A percentile compares a stretch with the other conserved stretches of the same genome.
Evolutionary conservation across 2,113 vertebrate genomes (phyloP).

Genomic region (Laticauda laticaudata): DNA sequence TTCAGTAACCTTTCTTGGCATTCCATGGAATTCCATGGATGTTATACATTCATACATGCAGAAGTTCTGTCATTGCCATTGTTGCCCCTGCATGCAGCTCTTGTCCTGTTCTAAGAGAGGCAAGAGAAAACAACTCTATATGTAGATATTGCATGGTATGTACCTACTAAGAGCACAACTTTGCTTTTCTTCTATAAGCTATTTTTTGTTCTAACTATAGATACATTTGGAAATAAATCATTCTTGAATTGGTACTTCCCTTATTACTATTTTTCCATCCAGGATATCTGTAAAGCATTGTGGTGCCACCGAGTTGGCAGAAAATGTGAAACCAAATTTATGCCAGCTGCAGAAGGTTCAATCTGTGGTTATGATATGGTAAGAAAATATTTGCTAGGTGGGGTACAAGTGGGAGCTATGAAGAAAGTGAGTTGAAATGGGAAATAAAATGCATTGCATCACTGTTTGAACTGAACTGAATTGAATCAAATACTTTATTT

Average conservation of each 20-base stretch:
- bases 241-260: neutral
- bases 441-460: neutral
- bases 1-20: neutral
- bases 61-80: neutral
- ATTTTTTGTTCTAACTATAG: neutral
- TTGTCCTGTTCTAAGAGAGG: neutral
- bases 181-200: neutral
- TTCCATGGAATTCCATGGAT: neutral
- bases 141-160: neutral
- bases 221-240: neutral
- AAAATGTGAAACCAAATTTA: conserved; percentile 93
- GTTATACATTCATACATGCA: neutral
- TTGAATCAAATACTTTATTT: neutral
- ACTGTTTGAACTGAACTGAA: neutral
- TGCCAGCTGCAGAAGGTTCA: conserved; percentile 90
- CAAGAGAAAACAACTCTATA: neutral
- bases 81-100: neutral
- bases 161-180: neutral
- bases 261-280: neutral
- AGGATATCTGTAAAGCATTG: conserved; percentile 92
- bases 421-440: neutral
- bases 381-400: conserved; percentile 37
- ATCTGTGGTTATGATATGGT: conserved; percentile 85
- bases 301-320: conserved; percentile 90
- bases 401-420: neutral